Conservation (phyloP, 2,113 vertebrate genomes). For the Microcebus tavaratra region DNA sequence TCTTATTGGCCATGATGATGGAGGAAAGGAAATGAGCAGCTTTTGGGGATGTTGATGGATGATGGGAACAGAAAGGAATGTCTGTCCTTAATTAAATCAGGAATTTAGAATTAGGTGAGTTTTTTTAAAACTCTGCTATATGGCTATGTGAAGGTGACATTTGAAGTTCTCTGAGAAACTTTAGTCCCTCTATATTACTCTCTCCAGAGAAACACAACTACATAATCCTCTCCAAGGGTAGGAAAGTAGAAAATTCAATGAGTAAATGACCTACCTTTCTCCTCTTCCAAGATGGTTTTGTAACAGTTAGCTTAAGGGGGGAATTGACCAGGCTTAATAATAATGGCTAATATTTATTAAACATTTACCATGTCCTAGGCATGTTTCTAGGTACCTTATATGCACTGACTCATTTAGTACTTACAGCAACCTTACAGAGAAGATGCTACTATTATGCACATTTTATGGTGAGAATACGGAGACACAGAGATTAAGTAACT, state of each 20-base stretch:
- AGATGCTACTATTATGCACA: not conserved
- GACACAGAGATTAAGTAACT: not conserved
- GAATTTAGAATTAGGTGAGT: slow-evolving; percentile 30
- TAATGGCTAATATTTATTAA: not conserved
- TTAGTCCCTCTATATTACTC: not conserved
- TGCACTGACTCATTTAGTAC: not conserved
- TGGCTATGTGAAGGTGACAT: not conserved
- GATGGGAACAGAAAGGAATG: not conserved
- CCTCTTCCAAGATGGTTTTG: not conserved
- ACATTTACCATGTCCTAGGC: not conserved
- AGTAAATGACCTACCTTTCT: not conserved
- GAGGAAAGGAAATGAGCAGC: not conserved
- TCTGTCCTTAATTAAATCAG: not conserved
- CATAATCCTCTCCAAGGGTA: not conserved
- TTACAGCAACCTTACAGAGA: not conserved
- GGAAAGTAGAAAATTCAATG: not conserved
- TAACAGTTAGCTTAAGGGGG: not conserved
- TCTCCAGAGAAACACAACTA: not conserved
- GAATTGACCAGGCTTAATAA: not conserved
- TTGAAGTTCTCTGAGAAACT: not conserved
- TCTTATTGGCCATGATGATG: not conserved
- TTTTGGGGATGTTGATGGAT: not conserved
- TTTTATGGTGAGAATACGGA: slow-evolving; percentile 8
- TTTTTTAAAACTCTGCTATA: not conserved
- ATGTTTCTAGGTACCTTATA: not conserved